Base-by-base conservation (phyloP, 2,797 vertebrate genomes). In the Borostomias antarcticus region DNA sequence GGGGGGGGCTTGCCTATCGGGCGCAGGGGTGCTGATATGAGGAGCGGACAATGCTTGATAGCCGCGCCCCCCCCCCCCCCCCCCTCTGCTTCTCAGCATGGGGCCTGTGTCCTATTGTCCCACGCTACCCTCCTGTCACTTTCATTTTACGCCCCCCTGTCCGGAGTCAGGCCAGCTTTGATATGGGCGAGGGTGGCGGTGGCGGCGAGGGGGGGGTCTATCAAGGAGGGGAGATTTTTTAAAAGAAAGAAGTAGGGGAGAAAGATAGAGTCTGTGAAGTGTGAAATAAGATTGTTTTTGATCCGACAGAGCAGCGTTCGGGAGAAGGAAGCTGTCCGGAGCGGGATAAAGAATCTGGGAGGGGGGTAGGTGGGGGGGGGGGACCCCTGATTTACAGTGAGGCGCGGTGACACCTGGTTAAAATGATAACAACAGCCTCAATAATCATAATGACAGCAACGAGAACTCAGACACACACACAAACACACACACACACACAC, bases 251-350 rank as follows among this genome's bases (percentile, higher is more conserved):
- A 83, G 85, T 77, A 83, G 82, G 69, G 77, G 76, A 86, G 80
- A 89, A 84, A 91, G 90, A 91, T 87, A 82, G 87, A 88, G 90
- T 89, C 87, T 82, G 78, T 89, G 89, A 91, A 89, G 91, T 92
- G 92, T 91, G 91, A 93, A 93, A 93, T 92, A 89, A 92, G 91
- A 93, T 92, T 89, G 89, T 83, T 90, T 93, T 91, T 92, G 89
- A 91, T 93, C 87, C 82, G 80, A 91, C 90, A 88, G 86, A 72
- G 84, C 82, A 80, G 85, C 59, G 75, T 75, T 85, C 86, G 91
- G 90, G 75, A 88, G 89, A 87, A 91, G 89, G 87, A 91, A 91
- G 85, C 90, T 86, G 86, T 90, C 86, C 81, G 43, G 79, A 73
- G 78, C 67, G 60, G 87, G 80, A 87, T 86, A 77, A 83, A 80